A percentile compares a stretch with the other conserved stretches of the same genome.
phyloP scores from a whole-genome alignment of 2,797 vertebrate species.

The Craterocephalus amniculus region DNA sequence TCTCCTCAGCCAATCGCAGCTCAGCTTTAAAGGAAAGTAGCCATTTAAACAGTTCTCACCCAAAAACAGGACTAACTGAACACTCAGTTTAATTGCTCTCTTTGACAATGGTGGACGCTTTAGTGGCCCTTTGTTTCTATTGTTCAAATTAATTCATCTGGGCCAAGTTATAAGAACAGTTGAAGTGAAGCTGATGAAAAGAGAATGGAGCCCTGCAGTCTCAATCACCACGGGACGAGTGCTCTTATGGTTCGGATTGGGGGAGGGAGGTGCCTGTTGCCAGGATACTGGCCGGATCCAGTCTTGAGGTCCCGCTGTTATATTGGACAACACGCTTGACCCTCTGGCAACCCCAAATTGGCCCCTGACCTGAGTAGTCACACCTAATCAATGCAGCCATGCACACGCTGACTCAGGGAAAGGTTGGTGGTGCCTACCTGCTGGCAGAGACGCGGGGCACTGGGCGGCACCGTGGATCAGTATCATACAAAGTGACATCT shows the following conservation, averaged over 20 bases:
- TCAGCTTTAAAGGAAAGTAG: slow-evolving; percentile 15
- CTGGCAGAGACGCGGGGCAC: slow-evolving; percentile 50
- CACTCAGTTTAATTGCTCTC: slow-evolving; percentile 68
- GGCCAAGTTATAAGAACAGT: slow-evolving; percentile 69
- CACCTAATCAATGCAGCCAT: slow-evolving; percentile 83
- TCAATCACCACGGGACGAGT: slow-evolving; percentile 69
- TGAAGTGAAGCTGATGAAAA: slow-evolving; percentile 79
- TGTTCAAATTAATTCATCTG: slow-evolving; percentile 79
- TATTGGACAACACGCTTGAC: slow-evolving; percentile 87
- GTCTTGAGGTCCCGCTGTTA: slow-evolving; percentile 81
- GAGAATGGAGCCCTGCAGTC: slow-evolving; percentile 77
- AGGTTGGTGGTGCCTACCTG: slow-evolving; percentile 70
- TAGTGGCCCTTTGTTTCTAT: slow-evolving; percentile 67
- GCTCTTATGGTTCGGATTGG: slow-evolving; percentile 62
- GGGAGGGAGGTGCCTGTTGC: slow-evolving; percentile 68
- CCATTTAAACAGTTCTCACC: slow-evolving; percentile 57
- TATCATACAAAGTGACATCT: slow-evolving; percentile 78
- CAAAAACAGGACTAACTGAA: slow-evolving; percentile 52
- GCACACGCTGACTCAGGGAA: slow-evolving; percentile 63
- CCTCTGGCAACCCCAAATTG: slow-evolving; percentile 73
- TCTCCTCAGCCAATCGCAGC: slow-evolving; percentile 4
- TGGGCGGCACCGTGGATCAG: slow-evolving; percentile 52
- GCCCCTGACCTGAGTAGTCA: slow-evolving; percentile 83
- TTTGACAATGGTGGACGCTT: slow-evolving; percentile 62
- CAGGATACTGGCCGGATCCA: slow-evolving; percentile 74